These are phyloP conservation scores for Callopanchax toddi DNA, from an alignment of 2,113 vertebrate genomes.

Conservation along the genomic window DNA sequence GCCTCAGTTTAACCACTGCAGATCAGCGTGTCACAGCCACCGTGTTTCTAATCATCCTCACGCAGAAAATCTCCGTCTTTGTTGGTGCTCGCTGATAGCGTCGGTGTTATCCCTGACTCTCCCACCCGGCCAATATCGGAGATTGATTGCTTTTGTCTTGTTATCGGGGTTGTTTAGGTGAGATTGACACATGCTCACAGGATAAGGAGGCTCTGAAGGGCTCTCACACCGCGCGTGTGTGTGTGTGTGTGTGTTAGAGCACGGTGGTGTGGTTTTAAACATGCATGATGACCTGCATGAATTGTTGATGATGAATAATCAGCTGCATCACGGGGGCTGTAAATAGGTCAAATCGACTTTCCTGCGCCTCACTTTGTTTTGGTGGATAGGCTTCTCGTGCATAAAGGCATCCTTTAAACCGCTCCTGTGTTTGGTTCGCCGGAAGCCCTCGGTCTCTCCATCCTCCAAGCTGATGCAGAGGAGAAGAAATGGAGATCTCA, in stretches of 20 bases:
- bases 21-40: constrained; percentile 55
- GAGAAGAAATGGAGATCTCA: constrained; percentile 52
- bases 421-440: neutral
- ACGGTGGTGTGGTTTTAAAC: constrained; percentile 45
- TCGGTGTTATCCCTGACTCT: constrained; percentile 42
- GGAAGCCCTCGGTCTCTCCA: neutral
- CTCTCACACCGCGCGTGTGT: constrained; percentile 1
- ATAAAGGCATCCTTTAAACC: neutral
- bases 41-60: constrained; percentile 62
- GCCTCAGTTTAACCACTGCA: constrained; percentile 53
- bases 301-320: constrained; percentile 70
- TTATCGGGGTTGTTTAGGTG: constrained; percentile 63
- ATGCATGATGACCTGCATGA: constrained; percentile 66
- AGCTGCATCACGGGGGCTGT: constrained; percentile 43
- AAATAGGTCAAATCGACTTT: constrained; percentile 60
- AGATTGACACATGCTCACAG: constrained; percentile 64
- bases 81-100: constrained; percentile 54
- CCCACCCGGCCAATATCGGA: constrained; percentile 57
- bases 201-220: constrained; percentile 49
- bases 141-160: constrained; percentile 73
- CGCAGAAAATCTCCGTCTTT: constrained; percentile 61
- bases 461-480: constrained; percentile 5
- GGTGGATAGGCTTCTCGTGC: neutral
- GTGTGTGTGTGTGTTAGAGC: constrained; percentile 2
- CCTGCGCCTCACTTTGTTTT: constrained; percentile 14